These are phyloP conservation scores for Anser brachyrhynchus DNA, from an alignment of 2,113 vertebrate species.

Conservation along the genomic window DNA sequence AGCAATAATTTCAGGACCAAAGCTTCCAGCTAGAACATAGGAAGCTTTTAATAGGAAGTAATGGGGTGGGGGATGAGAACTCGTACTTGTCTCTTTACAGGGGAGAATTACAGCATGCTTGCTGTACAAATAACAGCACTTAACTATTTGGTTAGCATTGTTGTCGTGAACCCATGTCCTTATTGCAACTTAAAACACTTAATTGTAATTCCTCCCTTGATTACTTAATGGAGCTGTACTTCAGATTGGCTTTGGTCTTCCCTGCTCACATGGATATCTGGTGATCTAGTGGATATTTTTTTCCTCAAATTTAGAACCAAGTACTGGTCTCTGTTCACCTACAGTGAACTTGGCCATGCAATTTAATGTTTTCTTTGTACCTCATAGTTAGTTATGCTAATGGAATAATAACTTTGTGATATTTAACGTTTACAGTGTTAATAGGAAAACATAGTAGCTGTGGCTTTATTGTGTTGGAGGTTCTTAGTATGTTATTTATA, in stretches of 20 bases:
- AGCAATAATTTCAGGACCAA: background rate
- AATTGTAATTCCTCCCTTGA: background rate
- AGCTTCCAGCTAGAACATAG: background rate
- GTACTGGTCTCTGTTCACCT: background rate
- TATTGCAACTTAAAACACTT: background rate
- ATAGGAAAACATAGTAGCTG: background rate
- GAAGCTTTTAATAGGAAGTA: background rate
- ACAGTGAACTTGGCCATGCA: background rate
- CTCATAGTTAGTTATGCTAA: background rate
- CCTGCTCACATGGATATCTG: background rate
- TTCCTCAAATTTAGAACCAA: background rate
- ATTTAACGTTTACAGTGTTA: constrained; percentile 6
- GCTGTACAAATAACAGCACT: background rate
- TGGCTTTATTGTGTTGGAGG: background rate
- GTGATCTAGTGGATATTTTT: background rate
- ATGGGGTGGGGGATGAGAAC: background rate
- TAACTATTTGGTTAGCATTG: background rate
- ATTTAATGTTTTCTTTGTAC: background rate
- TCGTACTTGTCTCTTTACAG: background rate
- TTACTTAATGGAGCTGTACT: background rate
- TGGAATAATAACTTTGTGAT: background rate
- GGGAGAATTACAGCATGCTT: background rate
- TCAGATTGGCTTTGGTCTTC: background rate
- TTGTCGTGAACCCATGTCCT: background rate
- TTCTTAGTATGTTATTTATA: constrained; percentile 56